These are phyloP conservation scores for Zaprionus ghesquierei DNA, from an alignment of 1,140 invertebrate genomes.

Conservation along the genomic window DNA sequence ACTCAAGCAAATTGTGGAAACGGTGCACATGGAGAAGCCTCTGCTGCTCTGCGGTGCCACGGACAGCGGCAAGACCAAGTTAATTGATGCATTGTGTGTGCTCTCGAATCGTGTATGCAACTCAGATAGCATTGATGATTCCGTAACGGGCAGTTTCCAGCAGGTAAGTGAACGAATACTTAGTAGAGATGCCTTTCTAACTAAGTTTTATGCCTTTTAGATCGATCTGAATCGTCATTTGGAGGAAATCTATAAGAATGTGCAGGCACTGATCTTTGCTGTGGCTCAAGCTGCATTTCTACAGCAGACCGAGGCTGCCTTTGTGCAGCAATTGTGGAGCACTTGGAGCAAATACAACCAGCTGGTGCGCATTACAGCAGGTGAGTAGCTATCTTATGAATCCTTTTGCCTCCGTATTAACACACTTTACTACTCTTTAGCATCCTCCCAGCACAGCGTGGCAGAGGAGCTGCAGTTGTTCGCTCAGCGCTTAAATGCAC, in stretches of 20 bases:
- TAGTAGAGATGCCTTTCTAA: background rate
- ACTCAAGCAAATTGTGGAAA: slow-evolving; percentile 75
- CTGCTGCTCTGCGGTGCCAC: slow-evolving; percentile 74
- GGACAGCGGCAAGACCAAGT: slow-evolving; percentile 80
- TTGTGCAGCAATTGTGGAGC: slow-evolving; percentile 48
- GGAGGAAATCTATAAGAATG: slow-evolving; percentile 84
- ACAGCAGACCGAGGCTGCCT: slow-evolving; percentile 25
- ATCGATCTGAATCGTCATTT: slow-evolving; percentile 88
- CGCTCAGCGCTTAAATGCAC: slow-evolving; percentile 42
- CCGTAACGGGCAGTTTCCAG: slow-evolving; percentile 81
- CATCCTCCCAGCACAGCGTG: slow-evolving; percentile 48
- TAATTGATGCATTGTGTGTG: slow-evolving; percentile 71
- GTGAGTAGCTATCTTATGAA: slow-evolving; percentile 26
- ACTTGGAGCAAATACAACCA: slow-evolving; percentile 72
- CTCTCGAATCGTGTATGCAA: slow-evolving; percentile 72
- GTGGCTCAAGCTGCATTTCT: slow-evolving; percentile 75
- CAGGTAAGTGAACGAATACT: slow-evolving; percentile 47
- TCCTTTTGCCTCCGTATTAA: background rate
- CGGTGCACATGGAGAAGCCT: slow-evolving; percentile 77
- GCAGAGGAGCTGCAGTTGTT: slow-evolving; percentile 63
- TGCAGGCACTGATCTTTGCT: slow-evolving; percentile 80
- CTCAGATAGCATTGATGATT: slow-evolving; percentile 80
- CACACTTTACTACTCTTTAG: background rate
- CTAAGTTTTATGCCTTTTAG: slow-evolving; percentile 82
- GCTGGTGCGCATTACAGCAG: slow-evolving; percentile 44